Conservation (phyloP, 2,888 invertebrate genomes). For the Apodemia duryi region DNA sequence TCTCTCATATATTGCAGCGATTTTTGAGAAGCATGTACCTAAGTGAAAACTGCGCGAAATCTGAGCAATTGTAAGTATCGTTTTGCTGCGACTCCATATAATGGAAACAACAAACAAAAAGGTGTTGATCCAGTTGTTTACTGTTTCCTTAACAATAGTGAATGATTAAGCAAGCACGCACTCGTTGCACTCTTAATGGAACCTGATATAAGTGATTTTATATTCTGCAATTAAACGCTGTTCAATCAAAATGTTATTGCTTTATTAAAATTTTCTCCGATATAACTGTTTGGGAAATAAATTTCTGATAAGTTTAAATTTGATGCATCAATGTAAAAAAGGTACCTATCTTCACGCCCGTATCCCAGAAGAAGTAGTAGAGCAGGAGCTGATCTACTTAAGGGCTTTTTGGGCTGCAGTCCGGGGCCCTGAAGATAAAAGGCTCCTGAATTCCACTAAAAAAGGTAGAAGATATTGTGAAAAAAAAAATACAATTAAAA, state of each 20-base stretch:
- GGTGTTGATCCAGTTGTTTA: background rate
- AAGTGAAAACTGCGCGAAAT: background rate
- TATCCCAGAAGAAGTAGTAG: no score
- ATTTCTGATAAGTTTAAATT: no score
- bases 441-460: no score
- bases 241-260: conserved; percentile 2
- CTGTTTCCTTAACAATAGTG: conserved; percentile 4
- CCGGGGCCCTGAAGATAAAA: no score
- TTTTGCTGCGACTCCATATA: background rate
- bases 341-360: no score
- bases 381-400: no score
- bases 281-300: background rate
- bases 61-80: background rate
- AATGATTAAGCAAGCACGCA: background rate
- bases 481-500: no score
- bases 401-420: no score
- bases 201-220: background rate
- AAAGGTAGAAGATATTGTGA: no score
- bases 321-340: no score
- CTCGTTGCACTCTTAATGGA: background rate
- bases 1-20: no score
- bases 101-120: conserved; percentile 2
- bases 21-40: background rate
- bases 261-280: background rate
- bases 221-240: background rate